Evolutionary conservation across 2,888 invertebrate species (phyloP).

Genomic region (Phaonia tiefii): DNA sequence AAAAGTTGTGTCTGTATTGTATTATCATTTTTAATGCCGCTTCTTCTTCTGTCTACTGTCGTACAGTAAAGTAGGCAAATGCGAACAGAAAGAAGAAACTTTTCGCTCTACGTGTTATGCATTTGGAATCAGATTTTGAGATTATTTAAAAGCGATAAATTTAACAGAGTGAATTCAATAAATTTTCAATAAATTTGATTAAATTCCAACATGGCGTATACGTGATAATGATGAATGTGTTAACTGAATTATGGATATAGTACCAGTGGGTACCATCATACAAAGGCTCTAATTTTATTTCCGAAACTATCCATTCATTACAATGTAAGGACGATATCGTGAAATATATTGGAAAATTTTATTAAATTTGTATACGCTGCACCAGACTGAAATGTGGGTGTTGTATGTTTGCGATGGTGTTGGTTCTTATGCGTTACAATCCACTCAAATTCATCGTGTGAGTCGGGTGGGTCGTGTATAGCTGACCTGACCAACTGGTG

Average conservation of each 20-base stretch:
- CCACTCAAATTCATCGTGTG: too few species aligned
- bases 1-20: slow-evolving; percentile 4
- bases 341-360: too few species aligned
- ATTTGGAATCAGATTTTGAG: slow-evolving; percentile 4
- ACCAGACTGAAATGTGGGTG: too few species aligned
- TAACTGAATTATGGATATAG: not conserved
- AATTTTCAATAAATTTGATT: slow-evolving; percentile 24
- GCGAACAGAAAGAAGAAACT: not conserved
- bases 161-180: slow-evolving; percentile 15
- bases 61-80: not conserved
- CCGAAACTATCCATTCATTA: too few species aligned
- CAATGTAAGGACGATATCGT: too few species aligned
- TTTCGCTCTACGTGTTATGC: slow-evolving; percentile 30
- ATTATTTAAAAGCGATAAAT: slow-evolving; percentile 34
- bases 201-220: slow-evolving; percentile 5
- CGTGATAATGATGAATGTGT: slow-evolving; percentile 22
- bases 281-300: too few species aligned
- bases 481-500: too few species aligned
- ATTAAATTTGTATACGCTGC: too few species aligned
- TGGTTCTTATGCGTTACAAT: too few species aligned
- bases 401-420: too few species aligned
- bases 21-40: not conserved
- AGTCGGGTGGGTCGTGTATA: too few species aligned
- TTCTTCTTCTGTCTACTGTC: not conserved
- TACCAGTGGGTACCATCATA: too few species aligned